These are phyloP conservation scores for Pseudonaja textilis DNA, from an alignment of 2,113 vertebrate genomes.

Conservation along the genomic window DNA sequence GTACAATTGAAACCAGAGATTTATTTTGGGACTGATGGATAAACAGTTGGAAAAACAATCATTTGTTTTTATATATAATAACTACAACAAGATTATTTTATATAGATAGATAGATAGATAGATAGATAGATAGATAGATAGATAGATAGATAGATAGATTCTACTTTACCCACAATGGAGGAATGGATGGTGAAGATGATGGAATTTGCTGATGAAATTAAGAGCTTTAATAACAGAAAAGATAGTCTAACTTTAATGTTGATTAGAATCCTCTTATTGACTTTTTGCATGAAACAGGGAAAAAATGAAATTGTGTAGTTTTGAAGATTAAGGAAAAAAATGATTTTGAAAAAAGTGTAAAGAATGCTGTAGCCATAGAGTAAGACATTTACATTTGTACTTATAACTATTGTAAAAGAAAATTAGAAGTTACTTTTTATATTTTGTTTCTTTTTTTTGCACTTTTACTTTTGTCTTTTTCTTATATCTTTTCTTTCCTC, in stretches of 20 bases:
- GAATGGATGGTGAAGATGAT: not conserved
- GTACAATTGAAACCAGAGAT: not conserved
- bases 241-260: not conserved
- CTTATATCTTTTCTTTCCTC: not conserved
- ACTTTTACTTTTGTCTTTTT: not conserved
- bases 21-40: not conserved
- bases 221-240: not conserved
- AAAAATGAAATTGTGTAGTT: not conserved
- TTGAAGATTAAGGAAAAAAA: not conserved
- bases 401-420: not conserved
- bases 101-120: not conserved
- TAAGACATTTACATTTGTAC: not conserved
- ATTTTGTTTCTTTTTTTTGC: not conserved
- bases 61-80: not conserved
- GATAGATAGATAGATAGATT: not conserved
- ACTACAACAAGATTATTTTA: not conserved
- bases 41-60: not conserved
- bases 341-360: not conserved
- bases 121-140: no score
- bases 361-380: not conserved
- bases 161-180: not conserved
- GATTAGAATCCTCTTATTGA: not conserved
- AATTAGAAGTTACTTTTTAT: not conserved
- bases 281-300: not conserved
- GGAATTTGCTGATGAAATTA: not conserved